Conservation (phyloP, 2,113 vertebrate species). For the Nibea coibor region DNA sequence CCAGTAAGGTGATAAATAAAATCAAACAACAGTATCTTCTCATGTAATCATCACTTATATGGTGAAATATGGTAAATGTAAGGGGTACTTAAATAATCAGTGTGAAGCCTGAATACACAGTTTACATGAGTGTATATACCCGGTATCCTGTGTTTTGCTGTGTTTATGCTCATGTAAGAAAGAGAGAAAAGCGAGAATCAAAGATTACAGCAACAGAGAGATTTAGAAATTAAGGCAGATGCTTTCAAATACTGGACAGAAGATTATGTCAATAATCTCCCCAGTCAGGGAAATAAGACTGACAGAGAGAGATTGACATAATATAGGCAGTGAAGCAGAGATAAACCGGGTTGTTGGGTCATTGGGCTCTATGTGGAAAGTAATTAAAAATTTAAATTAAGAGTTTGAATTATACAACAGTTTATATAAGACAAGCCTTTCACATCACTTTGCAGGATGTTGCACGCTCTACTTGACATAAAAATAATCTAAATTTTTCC, state of each 20-base stretch:
- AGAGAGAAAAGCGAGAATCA: conserved; percentile 13
- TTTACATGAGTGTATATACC: neutral
- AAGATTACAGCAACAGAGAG: conserved; percentile 50
- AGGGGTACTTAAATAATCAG: neutral
- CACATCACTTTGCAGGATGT: neutral
- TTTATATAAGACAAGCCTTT: conserved; percentile 38
- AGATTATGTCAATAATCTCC: conserved; percentile 81
- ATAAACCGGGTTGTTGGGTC: conserved; percentile 16
- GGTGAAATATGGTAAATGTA: neutral
- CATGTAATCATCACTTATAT: neutral
- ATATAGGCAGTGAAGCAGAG: conserved; percentile 34
- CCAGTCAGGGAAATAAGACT: conserved; percentile 54
- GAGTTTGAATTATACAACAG: conserved; percentile 34
- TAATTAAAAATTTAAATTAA: conserved; percentile 65
- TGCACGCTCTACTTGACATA: neutral
- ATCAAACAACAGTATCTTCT: neutral
- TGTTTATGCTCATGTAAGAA: neutral
- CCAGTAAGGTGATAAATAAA: conserved; percentile 17
- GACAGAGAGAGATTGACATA: conserved; percentile 32
- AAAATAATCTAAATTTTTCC: neutral
- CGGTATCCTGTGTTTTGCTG: neutral
- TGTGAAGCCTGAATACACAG: neutral
- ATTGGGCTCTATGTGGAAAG: conserved; percentile 16
- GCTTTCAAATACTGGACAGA: conserved; percentile 68
- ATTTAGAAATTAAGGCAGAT: conserved; percentile 72